phyloP scores from a whole-genome alignment of 2,888 invertebrate genomes.

The Subacronicta megacephala region DNA sequence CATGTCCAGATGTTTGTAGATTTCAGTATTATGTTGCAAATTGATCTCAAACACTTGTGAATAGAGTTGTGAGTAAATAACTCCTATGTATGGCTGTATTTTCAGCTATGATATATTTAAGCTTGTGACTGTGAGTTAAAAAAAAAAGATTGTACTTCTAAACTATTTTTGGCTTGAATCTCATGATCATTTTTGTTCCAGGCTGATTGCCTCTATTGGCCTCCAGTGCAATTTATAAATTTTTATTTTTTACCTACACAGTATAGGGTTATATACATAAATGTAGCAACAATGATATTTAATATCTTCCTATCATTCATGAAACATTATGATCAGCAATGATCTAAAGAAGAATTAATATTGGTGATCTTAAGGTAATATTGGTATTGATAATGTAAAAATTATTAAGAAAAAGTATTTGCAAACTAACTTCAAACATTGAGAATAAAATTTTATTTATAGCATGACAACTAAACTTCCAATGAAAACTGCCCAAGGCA shows the following conservation, averaged over 20 bases:
- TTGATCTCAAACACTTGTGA: too few species aligned
- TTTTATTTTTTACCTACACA: constrained; percentile 95
- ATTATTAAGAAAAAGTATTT: constrained; percentile 9
- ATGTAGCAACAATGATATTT: constrained; percentile 95
- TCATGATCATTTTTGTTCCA: constrained; percentile 80
- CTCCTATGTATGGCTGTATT: too few species aligned
- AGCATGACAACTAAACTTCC: neutral
- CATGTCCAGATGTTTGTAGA: too few species aligned
- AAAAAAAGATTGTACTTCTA: too few species aligned
- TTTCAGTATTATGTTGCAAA: too few species aligned
- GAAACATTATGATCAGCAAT: constrained; percentile 91
- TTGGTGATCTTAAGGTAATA: constrained; percentile 19
- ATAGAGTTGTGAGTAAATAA: too few species aligned
- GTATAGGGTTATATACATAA: constrained; percentile 96
- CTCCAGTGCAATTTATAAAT: constrained; percentile 96
- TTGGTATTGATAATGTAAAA: constrained; percentile 18
- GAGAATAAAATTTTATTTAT: neutral
- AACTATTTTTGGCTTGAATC: neutral
- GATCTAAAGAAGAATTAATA: constrained; percentile 40
- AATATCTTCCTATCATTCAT: constrained; percentile 96
- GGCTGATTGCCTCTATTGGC: constrained; percentile 97
- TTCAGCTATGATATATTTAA: neutral
- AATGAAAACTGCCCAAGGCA: neutral
- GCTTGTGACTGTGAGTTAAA: neutral
- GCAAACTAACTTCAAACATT: neutral